Evolutionary conservation across 2,113 vertebrate genomes (phyloP).

Genomic region (Trachemys scripta): DNA sequence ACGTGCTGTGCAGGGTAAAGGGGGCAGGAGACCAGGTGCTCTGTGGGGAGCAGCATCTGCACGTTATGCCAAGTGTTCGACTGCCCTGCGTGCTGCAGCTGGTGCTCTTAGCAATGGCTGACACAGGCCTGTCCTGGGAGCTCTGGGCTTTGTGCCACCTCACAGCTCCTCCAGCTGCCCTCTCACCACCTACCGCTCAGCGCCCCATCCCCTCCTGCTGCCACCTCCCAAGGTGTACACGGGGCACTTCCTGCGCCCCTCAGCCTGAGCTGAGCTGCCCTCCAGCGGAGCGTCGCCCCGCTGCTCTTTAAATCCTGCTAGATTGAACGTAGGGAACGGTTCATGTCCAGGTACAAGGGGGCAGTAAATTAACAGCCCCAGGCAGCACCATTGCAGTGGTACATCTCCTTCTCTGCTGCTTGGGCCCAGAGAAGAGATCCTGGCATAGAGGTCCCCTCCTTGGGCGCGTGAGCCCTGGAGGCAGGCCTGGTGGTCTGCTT

Average conservation of each 20-base stretch:
- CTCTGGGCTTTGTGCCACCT: background rate
- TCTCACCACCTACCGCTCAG: background rate
- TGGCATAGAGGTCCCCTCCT: too few relatives aligned
- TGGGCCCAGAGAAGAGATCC: background rate
- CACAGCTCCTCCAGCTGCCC: background rate
- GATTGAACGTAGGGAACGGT: background rate
- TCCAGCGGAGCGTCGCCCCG: too few relatives aligned
- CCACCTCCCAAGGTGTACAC: too few relatives aligned
- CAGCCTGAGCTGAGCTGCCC: too few relatives aligned
- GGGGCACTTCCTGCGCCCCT: background rate
- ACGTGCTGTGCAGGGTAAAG: too few relatives aligned
- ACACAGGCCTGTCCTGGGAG: background rate
- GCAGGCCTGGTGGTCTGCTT: background rate
- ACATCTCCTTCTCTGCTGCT: too few relatives aligned
- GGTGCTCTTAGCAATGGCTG: too few relatives aligned
- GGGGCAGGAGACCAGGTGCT: background rate
- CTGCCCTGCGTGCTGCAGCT: too few relatives aligned
- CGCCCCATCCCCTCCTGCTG: background rate
- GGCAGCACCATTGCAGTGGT: background rate
- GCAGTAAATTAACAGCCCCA: too few relatives aligned
- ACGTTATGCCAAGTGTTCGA: background rate
- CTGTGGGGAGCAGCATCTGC: background rate
- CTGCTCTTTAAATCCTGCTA: background rate
- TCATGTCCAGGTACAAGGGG: background rate
- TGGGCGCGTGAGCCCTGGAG: too few relatives aligned